These are phyloP conservation scores for Synergus umbraculus DNA, from an alignment of 2,888 invertebrate genomes.

Conservation along the genomic window DNA sequence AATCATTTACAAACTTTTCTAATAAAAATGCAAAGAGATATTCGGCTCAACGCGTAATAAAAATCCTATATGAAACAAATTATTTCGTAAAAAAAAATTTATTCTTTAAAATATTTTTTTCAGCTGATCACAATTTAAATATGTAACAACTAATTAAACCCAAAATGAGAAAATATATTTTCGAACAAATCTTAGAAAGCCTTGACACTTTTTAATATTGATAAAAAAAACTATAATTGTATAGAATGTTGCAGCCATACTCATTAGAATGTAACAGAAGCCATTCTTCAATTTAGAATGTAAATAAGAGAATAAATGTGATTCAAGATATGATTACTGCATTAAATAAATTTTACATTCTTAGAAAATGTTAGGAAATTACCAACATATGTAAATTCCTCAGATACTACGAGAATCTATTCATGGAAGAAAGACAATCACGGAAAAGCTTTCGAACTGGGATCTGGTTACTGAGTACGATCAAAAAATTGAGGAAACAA, in stretches of 20 bases:
- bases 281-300: constrained; percentile 12
- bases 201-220: neutral
- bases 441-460: constrained; percentile 82
- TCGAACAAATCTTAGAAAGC: neutral
- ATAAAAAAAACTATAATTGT: constrained; percentile 12
- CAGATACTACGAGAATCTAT: constrained; percentile 68
- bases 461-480: constrained; percentile 92
- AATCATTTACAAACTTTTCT: neutral
- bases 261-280: neutral
- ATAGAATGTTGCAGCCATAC: neutral
- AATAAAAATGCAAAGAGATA: neutral
- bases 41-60: neutral
- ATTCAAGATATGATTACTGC: neutral
- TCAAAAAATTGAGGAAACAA: constrained; percentile 85
- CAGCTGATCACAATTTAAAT: neutral
- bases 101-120: no score
- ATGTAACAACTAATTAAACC: neutral
- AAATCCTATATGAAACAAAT: no score
- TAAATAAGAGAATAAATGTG: constrained; percentile 12
- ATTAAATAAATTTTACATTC: constrained; percentile 6
- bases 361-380: constrained; percentile 11
- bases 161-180: neutral
- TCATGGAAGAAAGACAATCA: constrained; percentile 71
- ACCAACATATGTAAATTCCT: constrained; percentile 12
- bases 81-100: no score